Evolutionary conservation across 2,113 vertebrate species (phyloP).

Genomic region (Glaucomys volans): DNA sequence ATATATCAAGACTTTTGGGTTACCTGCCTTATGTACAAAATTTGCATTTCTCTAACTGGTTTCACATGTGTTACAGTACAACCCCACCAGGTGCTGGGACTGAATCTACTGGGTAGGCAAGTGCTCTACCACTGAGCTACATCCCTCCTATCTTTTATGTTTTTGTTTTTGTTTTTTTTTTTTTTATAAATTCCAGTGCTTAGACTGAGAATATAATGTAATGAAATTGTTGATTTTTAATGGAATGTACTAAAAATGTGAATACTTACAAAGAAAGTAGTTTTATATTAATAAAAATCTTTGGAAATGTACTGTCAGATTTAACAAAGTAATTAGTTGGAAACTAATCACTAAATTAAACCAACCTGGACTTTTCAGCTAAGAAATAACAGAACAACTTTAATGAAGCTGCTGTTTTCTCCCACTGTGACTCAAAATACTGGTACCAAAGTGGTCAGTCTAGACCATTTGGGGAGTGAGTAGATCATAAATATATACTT

Average conservation of each 20-base stretch:
- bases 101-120: not conserved
- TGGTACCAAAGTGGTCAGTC: not conserved
- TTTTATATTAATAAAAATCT: slow-evolving; percentile 46
- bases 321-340: slow-evolving; percentile 39
- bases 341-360: slow-evolving; percentile 25
- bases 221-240: slow-evolving; percentile 35
- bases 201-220: slow-evolving; percentile 18
- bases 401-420: not conserved
- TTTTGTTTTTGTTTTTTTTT: no score
- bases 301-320: not conserved
- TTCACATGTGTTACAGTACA: not conserved
- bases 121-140: not conserved
- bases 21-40: not conserved
- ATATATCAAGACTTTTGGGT: not conserved
- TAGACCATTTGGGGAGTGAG: not conserved
- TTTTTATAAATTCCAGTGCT: not conserved
- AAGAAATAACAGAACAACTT: not conserved
- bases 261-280: not conserved
- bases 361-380: not conserved
- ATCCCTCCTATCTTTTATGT: not conserved
- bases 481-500: not conserved
- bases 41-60: not conserved
- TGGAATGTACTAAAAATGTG: not conserved
- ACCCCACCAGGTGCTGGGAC: no score
- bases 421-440: not conserved